These are phyloP conservation scores for Suillia variegata DNA, from an alignment of 2,888 invertebrate genomes.

Conservation along the genomic window DNA sequence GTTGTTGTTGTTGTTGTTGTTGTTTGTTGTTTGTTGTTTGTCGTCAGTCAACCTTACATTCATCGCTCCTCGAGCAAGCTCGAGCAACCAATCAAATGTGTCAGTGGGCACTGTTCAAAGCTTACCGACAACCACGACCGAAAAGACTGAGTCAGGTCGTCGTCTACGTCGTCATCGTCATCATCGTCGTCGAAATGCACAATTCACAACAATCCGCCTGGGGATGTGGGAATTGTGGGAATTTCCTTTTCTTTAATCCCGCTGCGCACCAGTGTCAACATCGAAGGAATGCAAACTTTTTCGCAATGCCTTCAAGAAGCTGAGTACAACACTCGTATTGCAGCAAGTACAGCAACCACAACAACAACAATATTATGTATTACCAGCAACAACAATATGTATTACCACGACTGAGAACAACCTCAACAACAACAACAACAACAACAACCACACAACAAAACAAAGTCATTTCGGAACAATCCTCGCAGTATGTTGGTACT, in stretches of 20 bases:
- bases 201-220: neutral
- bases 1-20: slow-evolving; percentile 22
- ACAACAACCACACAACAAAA: too few species aligned
- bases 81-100: slow-evolving; percentile 27
- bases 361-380: too few species aligned
- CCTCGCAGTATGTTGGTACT: too few species aligned
- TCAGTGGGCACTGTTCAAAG: slow-evolving; percentile 15
- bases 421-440: too few species aligned
- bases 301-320: too few species aligned
- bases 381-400: too few species aligned
- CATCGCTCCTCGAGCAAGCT: slow-evolving; percentile 19
- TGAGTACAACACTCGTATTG: too few species aligned
- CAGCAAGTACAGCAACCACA: too few species aligned
- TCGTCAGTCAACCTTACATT: slow-evolving; percentile 20
- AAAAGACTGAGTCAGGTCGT: neutral
- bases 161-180: too few species aligned
- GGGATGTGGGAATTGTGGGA: slow-evolving; percentile 36
- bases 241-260: slow-evolving; percentile 31
- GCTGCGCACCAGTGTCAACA: neutral
- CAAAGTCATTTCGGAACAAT: too few species aligned
- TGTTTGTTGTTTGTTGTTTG: too few species aligned
- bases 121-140: slow-evolving; percentile 21
- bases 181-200: neutral
- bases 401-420: too few species aligned
- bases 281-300: slow-evolving; percentile 15